These are phyloP conservation scores for Phenganax stokvisi DNA, from an alignment of 92 coral and sea anemone genomes.

Conservation along the genomic window DNA sequence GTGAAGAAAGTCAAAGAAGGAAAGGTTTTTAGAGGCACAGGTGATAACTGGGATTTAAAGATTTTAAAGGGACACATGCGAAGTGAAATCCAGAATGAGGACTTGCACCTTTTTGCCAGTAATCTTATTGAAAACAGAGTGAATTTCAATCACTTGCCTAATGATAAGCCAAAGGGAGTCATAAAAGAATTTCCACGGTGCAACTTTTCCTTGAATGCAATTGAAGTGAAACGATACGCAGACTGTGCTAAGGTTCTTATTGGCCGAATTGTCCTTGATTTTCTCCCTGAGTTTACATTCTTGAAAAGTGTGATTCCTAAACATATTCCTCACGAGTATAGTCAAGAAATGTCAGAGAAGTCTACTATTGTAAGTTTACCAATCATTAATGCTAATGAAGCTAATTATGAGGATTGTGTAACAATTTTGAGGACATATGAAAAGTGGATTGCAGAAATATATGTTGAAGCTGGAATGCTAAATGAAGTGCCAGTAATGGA, in stretches of 20 bases:
- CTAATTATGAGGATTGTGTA: slow-evolving; percentile 55
- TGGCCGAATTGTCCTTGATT: slow-evolving; percentile 48
- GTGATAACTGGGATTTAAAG: slow-evolving; percentile 63
- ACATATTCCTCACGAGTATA: slow-evolving; percentile 53
- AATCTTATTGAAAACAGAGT: slow-evolving; percentile 55
- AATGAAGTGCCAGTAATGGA: slow-evolving; percentile 46
- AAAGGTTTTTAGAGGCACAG: slow-evolving; percentile 58
- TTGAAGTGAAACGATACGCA: slow-evolving; percentile 47
- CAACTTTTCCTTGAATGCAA: slow-evolving; percentile 40
- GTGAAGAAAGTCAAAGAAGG: slow-evolving; percentile 45
- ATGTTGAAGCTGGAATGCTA: slow-evolving; percentile 56
- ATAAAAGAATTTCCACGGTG: slow-evolving; percentile 36
- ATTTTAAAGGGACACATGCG: slow-evolving; percentile 58
- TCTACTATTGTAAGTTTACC: slow-evolving; percentile 52
- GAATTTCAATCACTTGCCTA: slow-evolving; percentile 48
- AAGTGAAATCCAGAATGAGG: slow-evolving; percentile 57
- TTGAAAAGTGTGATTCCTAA: slow-evolving; percentile 50
- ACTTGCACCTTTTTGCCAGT: slow-evolving; percentile 59
- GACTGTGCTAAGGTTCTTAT: slow-evolving; percentile 50
- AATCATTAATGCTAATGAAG: slow-evolving; percentile 53
- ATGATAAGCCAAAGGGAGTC: slow-evolving; percentile 43
- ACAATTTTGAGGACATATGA: slow-evolving; percentile 54
- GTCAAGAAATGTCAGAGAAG: slow-evolving; percentile 51
- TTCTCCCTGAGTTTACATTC: slow-evolving; percentile 44
- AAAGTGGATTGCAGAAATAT: slow-evolving; percentile 56